Percentiles rank a stretch among this genome's conserved stretches.
These are phyloP conservation scores for Takifugu rubripes DNA, from an alignment of 2,797 vertebrate species.

Conservation along the genomic window DNA sequence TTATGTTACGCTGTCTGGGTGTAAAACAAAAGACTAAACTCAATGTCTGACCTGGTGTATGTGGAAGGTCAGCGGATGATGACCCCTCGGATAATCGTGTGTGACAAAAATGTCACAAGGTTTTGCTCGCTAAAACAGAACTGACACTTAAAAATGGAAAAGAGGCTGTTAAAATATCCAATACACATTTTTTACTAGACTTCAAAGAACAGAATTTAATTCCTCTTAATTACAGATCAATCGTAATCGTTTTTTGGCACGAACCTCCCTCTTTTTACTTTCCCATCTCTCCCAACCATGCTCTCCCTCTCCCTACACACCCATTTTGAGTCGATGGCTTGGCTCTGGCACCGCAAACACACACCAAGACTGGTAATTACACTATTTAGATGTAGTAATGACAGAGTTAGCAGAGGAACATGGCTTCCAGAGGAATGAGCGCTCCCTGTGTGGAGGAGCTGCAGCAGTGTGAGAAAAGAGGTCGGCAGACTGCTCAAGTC, in stretches of 20 bases:
- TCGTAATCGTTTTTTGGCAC: constrained; percentile 54
- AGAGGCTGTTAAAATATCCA: not conserved
- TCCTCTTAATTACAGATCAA: constrained; percentile 60
- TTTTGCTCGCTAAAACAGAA: too few relatives aligned
- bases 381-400: constrained; percentile 60
- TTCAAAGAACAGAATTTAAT: constrained; percentile 46
- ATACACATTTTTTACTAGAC: constrained; percentile 3
- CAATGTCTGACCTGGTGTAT: too few relatives aligned
- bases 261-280: constrained; percentile 25
- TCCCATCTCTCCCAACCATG: constrained; percentile 29
- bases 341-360: constrained; percentile 53
- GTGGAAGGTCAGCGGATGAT: too few relatives aligned
- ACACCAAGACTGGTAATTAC: constrained; percentile 63
- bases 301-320: constrained; percentile 16
- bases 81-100: too few relatives aligned
- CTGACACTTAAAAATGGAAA: not conserved
- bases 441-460: constrained; percentile 40
- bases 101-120: too few relatives aligned
- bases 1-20: too few relatives aligned
- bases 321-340: constrained; percentile 41
- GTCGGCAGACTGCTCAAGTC: too few relatives aligned
- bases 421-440: constrained; percentile 56
- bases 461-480: constrained; percentile 3
- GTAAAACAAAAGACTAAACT: too few relatives aligned
- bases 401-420: constrained; percentile 59